phyloP scores from a whole-genome alignment of 1,140 invertebrate species.

The Scaptomyza montana region DNA sequence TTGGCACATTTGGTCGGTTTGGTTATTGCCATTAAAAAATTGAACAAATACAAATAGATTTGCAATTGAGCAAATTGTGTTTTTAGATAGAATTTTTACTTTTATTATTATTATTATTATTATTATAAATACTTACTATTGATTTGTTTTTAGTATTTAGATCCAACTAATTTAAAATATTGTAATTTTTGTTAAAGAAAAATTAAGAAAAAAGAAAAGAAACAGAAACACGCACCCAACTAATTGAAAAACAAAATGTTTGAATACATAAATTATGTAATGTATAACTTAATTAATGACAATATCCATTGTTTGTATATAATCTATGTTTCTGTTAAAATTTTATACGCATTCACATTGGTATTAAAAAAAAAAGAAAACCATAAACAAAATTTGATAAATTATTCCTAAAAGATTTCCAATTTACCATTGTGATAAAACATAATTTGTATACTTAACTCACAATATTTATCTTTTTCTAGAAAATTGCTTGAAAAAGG shows the following conservation, averaged over 20 bases:
- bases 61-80: conserved; percentile 71
- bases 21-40: conserved; percentile 71
- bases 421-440: conserved; percentile 79
- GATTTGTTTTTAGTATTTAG: conserved; percentile 78
- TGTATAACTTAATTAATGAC: conserved; percentile 60
- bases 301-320: conserved; percentile 41
- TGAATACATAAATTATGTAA: conserved; percentile 57
- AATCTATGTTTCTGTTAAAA: conserved; percentile 61
- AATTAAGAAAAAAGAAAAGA: conserved; percentile 1
- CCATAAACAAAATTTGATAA: conserved; percentile 52
- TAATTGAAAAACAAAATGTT: conserved; percentile 21
- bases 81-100: conserved; percentile 82
- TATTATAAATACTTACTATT: conserved; percentile 65
- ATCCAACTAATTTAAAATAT: conserved; percentile 65
- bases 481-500: conserved; percentile 63
- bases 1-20: conserved; percentile 59
- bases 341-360: conserved; percentile 55
- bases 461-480: conserved; percentile 70
- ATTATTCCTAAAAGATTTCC: conserved; percentile 61
- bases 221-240: conserved; percentile 25
- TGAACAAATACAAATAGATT: conserved; percentile 57
- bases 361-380: conserved; percentile 44
- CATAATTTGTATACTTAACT: conserved; percentile 72
- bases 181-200: conserved; percentile 45
- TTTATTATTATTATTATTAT: conserved; percentile 71